phyloP scores from a whole-genome alignment of 2,888 invertebrate genomes.

The Prosapia bicincta region DNA sequence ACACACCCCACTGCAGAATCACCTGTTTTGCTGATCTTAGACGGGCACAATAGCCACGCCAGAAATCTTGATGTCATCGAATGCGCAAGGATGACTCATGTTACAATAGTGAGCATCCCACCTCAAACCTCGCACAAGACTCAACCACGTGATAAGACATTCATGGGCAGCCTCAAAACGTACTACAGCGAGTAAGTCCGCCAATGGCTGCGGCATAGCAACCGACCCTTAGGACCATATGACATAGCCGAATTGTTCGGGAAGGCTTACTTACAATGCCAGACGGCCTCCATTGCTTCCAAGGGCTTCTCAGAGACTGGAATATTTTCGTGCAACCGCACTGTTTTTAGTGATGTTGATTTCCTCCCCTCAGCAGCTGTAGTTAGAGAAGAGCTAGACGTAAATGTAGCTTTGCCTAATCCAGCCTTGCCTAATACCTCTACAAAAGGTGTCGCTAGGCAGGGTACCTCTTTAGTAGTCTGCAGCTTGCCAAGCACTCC shows the following conservation, averaged over 20 bases:
- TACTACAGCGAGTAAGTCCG: constrained; percentile 38
- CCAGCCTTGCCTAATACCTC: no score
- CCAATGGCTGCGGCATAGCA: constrained; percentile 39
- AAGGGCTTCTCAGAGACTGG: constrained; percentile 39
- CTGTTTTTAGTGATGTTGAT: constrained; percentile 33
- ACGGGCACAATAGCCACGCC: no score
- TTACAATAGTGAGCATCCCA: constrained; percentile 27
- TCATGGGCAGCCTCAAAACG: constrained; percentile 28
- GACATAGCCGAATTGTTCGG: constrained; percentile 38
- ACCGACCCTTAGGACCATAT: constrained; percentile 32
- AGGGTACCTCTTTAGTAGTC: no score
- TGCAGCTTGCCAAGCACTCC: no score
- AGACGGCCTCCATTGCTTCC: constrained; percentile 34
- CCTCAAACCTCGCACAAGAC: constrained; percentile 23
- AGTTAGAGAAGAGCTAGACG: no score
- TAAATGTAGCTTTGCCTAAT: no score
- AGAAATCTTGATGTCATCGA: constrained; percentile 31
- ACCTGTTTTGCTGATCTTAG: no score
- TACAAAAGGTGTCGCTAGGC: no score
- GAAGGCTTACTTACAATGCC: constrained; percentile 38
- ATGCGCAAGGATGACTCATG: constrained; percentile 23
- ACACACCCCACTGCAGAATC: no score
- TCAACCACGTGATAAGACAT: constrained; percentile 25
- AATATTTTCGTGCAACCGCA: constrained; percentile 38
- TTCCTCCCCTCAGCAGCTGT: neutral